phyloP scores from a whole-genome alignment of 2,797 vertebrate genomes.

The Cheirogaleus major region DNA sequence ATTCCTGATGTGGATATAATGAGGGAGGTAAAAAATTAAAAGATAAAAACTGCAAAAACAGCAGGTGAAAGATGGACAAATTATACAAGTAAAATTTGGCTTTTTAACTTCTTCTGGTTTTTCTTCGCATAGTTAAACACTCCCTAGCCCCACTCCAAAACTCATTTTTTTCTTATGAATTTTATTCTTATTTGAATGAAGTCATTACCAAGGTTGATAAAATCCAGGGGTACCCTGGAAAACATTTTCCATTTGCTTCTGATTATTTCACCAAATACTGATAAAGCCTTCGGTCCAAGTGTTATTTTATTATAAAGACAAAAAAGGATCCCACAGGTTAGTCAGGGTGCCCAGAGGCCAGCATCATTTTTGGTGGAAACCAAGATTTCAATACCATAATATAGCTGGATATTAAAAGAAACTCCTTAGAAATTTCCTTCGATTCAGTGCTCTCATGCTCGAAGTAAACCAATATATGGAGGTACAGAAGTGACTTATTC shows the following conservation, averaged over 20 bases:
- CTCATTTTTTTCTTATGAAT: background rate
- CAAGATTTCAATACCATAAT: background rate
- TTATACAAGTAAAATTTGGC: background rate
- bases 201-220: background rate
- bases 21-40: constrained; percentile 54
- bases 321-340: background rate
- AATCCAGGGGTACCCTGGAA: background rate
- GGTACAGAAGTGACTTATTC: background rate
- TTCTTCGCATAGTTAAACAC: background rate
- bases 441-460: background rate
- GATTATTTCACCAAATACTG: constrained; percentile 14
- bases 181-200: background rate
- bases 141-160: background rate
- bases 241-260: background rate
- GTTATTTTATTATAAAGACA: background rate
- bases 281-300: background rate
- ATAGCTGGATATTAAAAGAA: background rate
- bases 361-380: background rate
- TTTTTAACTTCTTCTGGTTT: constrained; percentile 16
- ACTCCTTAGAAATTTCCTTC: background rate
- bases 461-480: background rate
- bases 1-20: constrained; percentile 57
- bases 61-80: constrained; percentile 53
- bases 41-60: constrained; percentile 64
- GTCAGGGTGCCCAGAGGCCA: background rate